Base-by-base conservation (phyloP, 2,113 vertebrate species). In the Stercorarius parasiticus region DNA sequence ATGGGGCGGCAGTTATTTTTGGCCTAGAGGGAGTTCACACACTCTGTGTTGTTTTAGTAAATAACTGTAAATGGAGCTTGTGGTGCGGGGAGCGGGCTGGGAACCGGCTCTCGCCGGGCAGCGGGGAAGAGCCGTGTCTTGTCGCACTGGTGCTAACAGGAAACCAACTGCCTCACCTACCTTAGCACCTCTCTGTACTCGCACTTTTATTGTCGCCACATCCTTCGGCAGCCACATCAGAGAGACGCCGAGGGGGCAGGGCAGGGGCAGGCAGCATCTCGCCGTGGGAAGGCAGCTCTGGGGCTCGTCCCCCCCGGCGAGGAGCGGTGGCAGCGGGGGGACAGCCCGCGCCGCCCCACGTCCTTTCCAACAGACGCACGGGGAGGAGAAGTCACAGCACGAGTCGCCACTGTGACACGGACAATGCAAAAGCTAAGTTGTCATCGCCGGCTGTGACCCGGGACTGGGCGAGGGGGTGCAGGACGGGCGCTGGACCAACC, bases 1-100 rank as follows among this genome's bases (percentile, higher is more conserved):
- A 95, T 96, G 96, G 94, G 89, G 76, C 70, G 11, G 91, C 91
- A 94, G 96, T 96, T 95, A 90, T 93, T 95, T 86, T 94, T 92
- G 94, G 94, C 93, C 94, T 67, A 42, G 71, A 82, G 95, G 89
- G 96, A 96, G 93, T 88, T 95, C 76, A 92, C 95, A 95, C 96
- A 71, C 83, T 47, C 62, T 2, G 69, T 95, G 91, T 94, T 97
- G 95, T 96, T 96, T 96, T 52, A 96, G 90, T 93, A 95, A 97
- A 96, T 84, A 86, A 79, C 95, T 94, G 94, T 45, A 22, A 97
- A 91, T 65, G 91, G 89, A 90, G 93, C 72, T 40, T 62, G 91
- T 7, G 89, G 90, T 22, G 87, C 7, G 6, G 78, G 82, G 90
- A 79, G 80, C 9, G 17, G 58, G 95, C 93, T 80, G 96, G 93